Percentiles rank a stretch among this genome's conserved stretches.
phyloP scores from a whole-genome alignment of 2,888 invertebrate genomes.

The Cyclophora punctaria region DNA sequence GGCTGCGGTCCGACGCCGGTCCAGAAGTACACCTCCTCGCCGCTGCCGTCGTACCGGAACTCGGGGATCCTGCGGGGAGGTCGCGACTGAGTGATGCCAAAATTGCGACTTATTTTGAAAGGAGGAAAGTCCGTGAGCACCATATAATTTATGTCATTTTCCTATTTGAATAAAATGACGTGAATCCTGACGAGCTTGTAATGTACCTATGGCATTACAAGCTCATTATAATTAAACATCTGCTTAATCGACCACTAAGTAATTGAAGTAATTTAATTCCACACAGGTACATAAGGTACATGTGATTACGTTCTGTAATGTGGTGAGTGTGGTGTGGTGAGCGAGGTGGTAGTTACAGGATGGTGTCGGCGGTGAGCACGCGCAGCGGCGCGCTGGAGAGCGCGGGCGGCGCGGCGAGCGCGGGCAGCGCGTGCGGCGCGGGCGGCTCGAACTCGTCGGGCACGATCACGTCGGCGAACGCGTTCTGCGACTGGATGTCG shows the following conservation, averaged over 20 bases:
- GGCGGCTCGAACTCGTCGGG: conserved; percentile 94
- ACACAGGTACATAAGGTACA: too few species aligned
- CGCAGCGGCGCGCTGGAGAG: conserved; percentile 82
- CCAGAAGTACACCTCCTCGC: conserved; percentile 89
- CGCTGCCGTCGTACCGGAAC: conserved; percentile 85
- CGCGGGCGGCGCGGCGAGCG: conserved; percentile 50
- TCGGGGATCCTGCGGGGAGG: conserved; percentile 76
- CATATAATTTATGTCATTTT: too few species aligned
- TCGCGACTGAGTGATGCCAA: not conserved
- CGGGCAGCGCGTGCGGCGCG: conserved; percentile 74
- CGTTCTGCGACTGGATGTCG: conserved; percentile 89
- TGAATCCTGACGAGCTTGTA: too few species aligned
- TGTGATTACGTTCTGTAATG: too few species aligned
- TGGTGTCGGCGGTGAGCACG: conserved; percentile 86
- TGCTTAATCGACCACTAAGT: too few species aligned
- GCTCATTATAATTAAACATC: too few species aligned
- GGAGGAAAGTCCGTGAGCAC: too few species aligned
- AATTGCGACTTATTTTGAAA: too few species aligned
- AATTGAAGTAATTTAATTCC: too few species aligned
- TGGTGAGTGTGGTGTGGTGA: not conserved
- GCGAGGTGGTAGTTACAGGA: conserved; percentile 53
- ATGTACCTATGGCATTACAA: too few species aligned
- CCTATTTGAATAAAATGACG: too few species aligned
- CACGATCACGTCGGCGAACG: conserved; percentile 91
- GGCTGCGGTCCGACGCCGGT: conserved; percentile 92